Conservation (phyloP, 2,888 invertebrate species). For the Byasa hedistus region DNA sequence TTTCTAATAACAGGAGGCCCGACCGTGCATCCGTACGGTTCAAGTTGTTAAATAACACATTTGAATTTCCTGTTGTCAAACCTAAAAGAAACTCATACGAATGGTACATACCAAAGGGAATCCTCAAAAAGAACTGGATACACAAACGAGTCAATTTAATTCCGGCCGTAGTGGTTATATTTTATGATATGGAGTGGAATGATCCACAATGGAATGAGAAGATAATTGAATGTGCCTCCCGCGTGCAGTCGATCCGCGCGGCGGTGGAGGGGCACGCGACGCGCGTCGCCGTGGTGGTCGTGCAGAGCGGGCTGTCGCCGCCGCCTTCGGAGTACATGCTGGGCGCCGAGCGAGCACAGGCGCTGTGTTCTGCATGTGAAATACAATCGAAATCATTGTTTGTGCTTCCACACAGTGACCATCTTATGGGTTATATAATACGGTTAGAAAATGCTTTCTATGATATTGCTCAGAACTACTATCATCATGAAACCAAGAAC, state of each 20-base stretch:
- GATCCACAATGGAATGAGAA: constrained; percentile 96
- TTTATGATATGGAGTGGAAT: constrained; percentile 98
- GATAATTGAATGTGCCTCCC: constrained; percentile 94
- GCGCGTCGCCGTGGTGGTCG: constrained; percentile 91
- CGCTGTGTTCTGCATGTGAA: constrained; percentile 94
- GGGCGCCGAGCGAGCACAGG: constrained; percentile 94
- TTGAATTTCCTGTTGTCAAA: constrained; percentile 93
- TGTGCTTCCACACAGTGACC: constrained; percentile 94
- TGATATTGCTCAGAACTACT: constrained; percentile 95
- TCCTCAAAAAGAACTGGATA: constrained; percentile 97
- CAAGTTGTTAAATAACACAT: constrained; percentile 88
- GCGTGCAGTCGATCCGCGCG: constrained; percentile 90
- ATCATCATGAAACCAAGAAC: constrained; percentile 91
- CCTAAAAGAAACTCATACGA: constrained; percentile 94
- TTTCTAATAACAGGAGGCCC: constrained; percentile 88
- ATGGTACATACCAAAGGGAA: constrained; percentile 96
- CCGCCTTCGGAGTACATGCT: constrained; percentile 90
- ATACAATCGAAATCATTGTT: constrained; percentile 95
- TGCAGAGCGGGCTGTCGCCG: constrained; percentile 90
- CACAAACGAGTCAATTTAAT: constrained; percentile 93
- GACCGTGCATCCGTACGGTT: constrained; percentile 92
- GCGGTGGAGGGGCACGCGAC: constrained; percentile 86
- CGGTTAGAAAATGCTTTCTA: constrained; percentile 96
- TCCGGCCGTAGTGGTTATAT: constrained; percentile 95
- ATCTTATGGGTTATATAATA: constrained; percentile 85